A percentile compares a stretch with the other conserved stretches of the same genome.
Conservation (phyloP, 2,888 invertebrate species). For the Nasonovia ribisnigri region DNA sequence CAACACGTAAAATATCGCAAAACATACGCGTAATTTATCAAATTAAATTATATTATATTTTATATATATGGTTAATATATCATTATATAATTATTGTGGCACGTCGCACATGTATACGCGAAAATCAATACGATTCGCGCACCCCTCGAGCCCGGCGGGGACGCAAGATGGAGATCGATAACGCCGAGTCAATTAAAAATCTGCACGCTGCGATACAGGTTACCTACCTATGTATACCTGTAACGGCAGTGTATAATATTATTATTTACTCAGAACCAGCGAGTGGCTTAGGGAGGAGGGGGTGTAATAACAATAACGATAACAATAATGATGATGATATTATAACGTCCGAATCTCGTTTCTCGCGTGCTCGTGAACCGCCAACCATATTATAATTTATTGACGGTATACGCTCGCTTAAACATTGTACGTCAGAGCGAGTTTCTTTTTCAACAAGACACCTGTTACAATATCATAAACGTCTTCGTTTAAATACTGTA, state of each 20-base stretch:
- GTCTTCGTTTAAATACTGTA: background rate
- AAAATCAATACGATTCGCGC: constrained; percentile 37
- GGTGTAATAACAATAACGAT: background rate
- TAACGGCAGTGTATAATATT: background rate
- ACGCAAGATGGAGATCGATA: constrained; percentile 22
- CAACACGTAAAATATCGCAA: background rate
- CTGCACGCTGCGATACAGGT: constrained; percentile 19
- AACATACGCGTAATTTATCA: background rate
- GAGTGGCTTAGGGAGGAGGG: background rate
- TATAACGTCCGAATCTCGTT: background rate
- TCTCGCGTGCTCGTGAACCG: background rate
- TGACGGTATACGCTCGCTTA: background rate
- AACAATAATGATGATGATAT: background rate
- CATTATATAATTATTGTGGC: background rate
- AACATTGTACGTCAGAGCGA: background rate
- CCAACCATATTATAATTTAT: background rate
- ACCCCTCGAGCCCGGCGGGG: background rate
- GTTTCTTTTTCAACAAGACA: background rate
- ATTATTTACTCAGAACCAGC: background rate
- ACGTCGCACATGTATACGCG: background rate
- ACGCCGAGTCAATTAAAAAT: constrained; percentile 47
- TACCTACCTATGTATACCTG: background rate
- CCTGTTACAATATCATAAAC: background rate
- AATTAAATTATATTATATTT: background rate
- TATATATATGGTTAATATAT: background rate